A percentile compares a stretch with the other conserved stretches of the same genome.
Evolutionary conservation across 1,140 invertebrate genomes (phyloP).

Genomic region (Magallana gigas): DNA sequence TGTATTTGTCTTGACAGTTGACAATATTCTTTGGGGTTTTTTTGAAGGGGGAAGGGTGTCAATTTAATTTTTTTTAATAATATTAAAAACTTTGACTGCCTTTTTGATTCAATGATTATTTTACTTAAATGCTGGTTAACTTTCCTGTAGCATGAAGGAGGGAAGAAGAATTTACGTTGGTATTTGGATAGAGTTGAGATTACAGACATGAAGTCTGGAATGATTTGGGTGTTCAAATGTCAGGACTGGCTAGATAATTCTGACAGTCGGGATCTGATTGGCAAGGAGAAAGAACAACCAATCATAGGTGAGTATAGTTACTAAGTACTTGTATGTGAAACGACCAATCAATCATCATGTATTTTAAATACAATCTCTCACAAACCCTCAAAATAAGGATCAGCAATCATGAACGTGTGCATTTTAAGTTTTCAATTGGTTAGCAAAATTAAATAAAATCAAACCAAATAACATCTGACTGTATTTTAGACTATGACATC

Average conservation of each 20-base stretch:
- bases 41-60: too few species aligned
- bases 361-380: too few species aligned
- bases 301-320: background rate
- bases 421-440: too few species aligned
- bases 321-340: background rate
- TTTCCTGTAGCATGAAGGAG: constrained; percentile 76
- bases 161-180: constrained; percentile 73
- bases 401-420: too few species aligned
- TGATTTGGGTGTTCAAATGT: constrained; percentile 77
- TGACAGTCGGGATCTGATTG: constrained; percentile 73
- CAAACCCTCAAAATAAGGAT: too few species aligned
- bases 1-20: too few species aligned
- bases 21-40: too few species aligned
- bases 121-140: too few species aligned
- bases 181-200: constrained; percentile 75
- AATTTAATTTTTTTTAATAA: too few species aligned
- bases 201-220: constrained; percentile 73
- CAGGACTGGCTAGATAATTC: constrained; percentile 76
- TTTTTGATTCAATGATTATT: too few species aligned
- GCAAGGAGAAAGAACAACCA: constrained; percentile 53
- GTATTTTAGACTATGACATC: constrained; percentile 64
- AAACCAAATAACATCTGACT: background rate
- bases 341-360: background rate
- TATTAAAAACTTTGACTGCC: too few species aligned
- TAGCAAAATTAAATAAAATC: too few species aligned